Conservation (phyloP, 2,888 invertebrate species). For the Eumacrocentrus americanus region DNA sequence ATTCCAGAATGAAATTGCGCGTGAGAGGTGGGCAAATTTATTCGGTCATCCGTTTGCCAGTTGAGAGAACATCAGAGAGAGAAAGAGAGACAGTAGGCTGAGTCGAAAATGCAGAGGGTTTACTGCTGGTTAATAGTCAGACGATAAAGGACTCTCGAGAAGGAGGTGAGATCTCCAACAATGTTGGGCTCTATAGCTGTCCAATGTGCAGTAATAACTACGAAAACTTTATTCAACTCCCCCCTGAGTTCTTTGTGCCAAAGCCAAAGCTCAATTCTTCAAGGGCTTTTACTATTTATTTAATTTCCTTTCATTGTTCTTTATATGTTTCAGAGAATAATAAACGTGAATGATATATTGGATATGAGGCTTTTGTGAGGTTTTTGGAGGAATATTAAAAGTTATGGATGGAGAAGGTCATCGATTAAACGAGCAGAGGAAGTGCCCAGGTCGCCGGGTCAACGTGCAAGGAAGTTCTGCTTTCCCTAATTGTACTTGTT, state of each 20-base stretch:
- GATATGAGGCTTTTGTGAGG: too few species aligned
- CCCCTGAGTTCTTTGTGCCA: background rate
- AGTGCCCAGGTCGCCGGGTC: constrained; percentile 13
- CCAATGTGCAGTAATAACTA: constrained; percentile 5
- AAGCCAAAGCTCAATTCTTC: background rate
- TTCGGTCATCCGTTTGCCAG: constrained; percentile 24
- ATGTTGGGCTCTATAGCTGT: background rate
- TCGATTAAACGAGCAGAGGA: background rate
- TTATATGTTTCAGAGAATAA: too few species aligned
- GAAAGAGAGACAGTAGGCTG: constrained; percentile 14
- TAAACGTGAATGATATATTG: too few species aligned
- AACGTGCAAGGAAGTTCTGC: constrained; percentile 44
- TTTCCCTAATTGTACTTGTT: constrained; percentile 53
- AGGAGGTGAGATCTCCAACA: constrained; percentile 13
- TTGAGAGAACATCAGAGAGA: constrained; percentile 13
- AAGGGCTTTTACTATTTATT: too few species aligned
- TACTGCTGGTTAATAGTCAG: constrained; percentile 28
- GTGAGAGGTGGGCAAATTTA: constrained; percentile 23
- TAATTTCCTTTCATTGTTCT: too few species aligned
- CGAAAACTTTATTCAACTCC: constrained; percentile 14
- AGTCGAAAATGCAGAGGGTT: constrained; percentile 24
- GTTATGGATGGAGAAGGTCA: constrained; percentile 34
- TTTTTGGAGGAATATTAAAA: too few species aligned
- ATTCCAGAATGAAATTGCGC: constrained; percentile 29
- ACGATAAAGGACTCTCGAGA: constrained; percentile 22